Base-by-base conservation (phyloP, 2,797 vertebrate species). In the Sphaeramia orbicularis region DNA sequence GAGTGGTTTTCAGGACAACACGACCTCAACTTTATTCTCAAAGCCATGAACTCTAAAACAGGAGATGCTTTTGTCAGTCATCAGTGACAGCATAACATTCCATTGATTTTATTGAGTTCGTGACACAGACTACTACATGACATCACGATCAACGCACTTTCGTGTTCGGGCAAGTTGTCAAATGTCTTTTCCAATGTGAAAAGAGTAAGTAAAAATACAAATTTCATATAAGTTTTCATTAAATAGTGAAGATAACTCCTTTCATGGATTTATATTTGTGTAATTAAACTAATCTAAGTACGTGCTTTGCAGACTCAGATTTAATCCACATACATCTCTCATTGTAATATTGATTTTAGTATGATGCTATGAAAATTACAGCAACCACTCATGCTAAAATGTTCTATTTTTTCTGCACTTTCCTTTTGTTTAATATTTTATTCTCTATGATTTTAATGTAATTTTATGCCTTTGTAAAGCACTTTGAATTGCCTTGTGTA, bases 81-180 rank as follows among this genome's bases (percentile, higher is more conserved):
- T 52, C 5, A 56, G 43, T 41, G 18, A 42, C 45, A 62, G 21
- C 55, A 35, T 6, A 35, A 12, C 13, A 42, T 57, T 58, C 16
- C 11, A 50, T 4, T 10, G 52, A 42, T 19, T 21, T 2, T 10
- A 60, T 0, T 27, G 24, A 36, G 27, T 52, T 12, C 57, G 15
- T 49, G 30, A 49, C 2, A 37, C 47, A 58, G 38, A 13, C 7
- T 14, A 54, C 50, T 53, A 16, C 10, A 6, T 44, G 2, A 52
- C 54, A 52, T 15, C n/a, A 21, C 45, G 30, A 5, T 24, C 21
- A 5, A 24, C 5, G 21, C 21, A 24, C 21, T 24, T 24, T 24
- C 2, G 21, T 24, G 21, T 24, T 24, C 2, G 21, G 21, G 32
- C 30, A 32, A 3, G 30, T 32, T 32, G 7, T 1, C 24, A 27